Evolutionary conservation across 2,113 vertebrate genomes (phyloP), one percentile per base, ranked within the genome.

Genomic region (Leptobrachium ailaonicum): DNA sequence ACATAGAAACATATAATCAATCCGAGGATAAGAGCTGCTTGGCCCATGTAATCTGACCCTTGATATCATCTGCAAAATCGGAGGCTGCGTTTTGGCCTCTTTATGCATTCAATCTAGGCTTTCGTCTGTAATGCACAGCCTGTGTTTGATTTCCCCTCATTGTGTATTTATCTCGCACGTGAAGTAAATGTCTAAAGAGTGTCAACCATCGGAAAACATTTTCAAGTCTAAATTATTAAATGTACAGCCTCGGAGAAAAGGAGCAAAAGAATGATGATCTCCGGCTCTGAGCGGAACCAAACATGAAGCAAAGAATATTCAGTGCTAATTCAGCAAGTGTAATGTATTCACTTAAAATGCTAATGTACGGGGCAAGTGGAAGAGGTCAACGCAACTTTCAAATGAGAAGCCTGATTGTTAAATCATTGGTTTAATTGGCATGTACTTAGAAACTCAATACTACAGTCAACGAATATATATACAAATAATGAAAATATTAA

Each of bases 1-100:
- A 77, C 75, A 77, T 14, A 68, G 41, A 60, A 77, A 60, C 56
- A 60, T 60, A 60, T 60, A 60, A 60, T 60, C 56, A 60, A 60
- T 60, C 13, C 9, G 56, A 13, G 56, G 13, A 60, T 60, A 60
- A 14, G 56, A 60, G 13, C 56, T 14, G 56, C 2, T 7, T 60
- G 56, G 56, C 56, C 56, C 56, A 60, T 60, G 56, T 10, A 60
- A 60, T 60, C 56, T 60, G 56, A 60, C 56, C 56, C 56, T 60
- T 60, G 9, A 60, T 14, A 14, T 60, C 56, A 13, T 11, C 56
- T 1, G 11, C 10, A 1, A 60, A 60, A 60, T 60, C 56, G 3
- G 13, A 60, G 56, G 13, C 56, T 12, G 3, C 13, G 11, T 12
- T 60, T 60, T 60, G 56, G 1, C 56, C 56, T 60, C 13, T 3